Base-by-base conservation (phyloP, 2,888 invertebrate genomes). In the Lampropteryx suffumata region DNA sequence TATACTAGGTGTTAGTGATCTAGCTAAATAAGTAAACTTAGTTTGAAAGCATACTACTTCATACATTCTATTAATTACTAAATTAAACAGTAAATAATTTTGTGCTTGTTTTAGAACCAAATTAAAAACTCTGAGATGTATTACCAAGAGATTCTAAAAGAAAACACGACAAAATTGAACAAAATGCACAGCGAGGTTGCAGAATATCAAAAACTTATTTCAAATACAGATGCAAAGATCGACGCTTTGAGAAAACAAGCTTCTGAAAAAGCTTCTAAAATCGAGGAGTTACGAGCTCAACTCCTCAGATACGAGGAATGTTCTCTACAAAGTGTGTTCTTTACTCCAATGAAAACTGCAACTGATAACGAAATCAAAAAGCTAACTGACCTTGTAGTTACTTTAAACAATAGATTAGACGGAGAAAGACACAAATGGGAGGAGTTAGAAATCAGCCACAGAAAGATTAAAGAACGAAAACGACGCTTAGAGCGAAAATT, bases 311-410 rank as follows among this genome's bases (percentile, higher is more conserved):
- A 90, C 11, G 88, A 90, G 59, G 87, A 90, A 49, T 87, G 85
- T 61, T 90, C 90, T 1, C 61, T 90, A 13, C 89, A 90, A 69
- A 89, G 86, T 53, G 81, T 90, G 4, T 90, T 90, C 54, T 90
- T 89, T 39, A 86, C 87, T 13, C 90, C 91, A 5, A 83, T 92
- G 81, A 91, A 91, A 60, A 86, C 91, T 2, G 91, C 92, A 0
- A 90, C 92, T 0, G 93, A 94, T 69, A 92, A 92, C 34, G 94
- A 94, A 79, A 90, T 92, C 10, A 83, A 92, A 50, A 84, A 92
- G 37, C 73, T 94, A 2, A 72, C 94, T 1, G 93, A 93, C 49
- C 71, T 94, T 33, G 84, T 93, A 0, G 78, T 91, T 4, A 82
- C 89, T 0, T 76, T 93, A 29, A 93, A 93, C 62, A 81, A 84